Evolutionary conservation across 2,888 invertebrate species (phyloP).

Genomic region (Drymonia ruficornis): DNA sequence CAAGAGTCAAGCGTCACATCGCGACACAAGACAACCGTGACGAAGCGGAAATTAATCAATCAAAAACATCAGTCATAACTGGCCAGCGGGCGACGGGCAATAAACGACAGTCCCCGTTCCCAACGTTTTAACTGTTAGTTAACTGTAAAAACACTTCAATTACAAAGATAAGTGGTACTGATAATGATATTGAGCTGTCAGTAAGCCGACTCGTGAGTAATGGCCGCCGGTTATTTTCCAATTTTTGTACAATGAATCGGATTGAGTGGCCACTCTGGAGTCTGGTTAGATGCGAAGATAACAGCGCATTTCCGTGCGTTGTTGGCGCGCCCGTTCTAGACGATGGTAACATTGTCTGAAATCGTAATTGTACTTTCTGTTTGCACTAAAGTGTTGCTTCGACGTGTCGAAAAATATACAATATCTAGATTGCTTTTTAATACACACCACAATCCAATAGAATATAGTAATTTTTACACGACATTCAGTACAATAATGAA

Average conservation of each 20-base stretch:
- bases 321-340: conserved; percentile 3
- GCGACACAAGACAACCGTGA: conserved; percentile 14
- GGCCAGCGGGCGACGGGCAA: conserved; percentile 24
- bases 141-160: conserved; percentile 58
- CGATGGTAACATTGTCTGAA: not conserved
- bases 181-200: conserved; percentile 44
- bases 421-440: too few species aligned
- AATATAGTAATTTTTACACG: too few species aligned
- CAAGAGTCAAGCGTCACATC: too few species aligned
- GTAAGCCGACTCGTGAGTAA: conserved; percentile 31
- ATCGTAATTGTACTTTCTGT: not conserved
- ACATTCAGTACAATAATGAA: too few species aligned
- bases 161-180: conserved; percentile 56
- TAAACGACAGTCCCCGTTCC: conserved; percentile 36
- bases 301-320: conserved; percentile 24
- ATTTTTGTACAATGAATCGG: conserved; percentile 33
- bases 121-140: conserved; percentile 46
- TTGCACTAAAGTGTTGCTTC: not conserved
- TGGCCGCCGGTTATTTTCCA: conserved; percentile 32
- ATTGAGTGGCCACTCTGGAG: conserved; percentile 24
- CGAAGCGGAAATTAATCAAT: conserved; percentile 22
- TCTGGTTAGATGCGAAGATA: conserved; percentile 37
- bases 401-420: not conserved
- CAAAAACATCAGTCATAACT: conserved; percentile 14
- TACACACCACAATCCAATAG: too few species aligned